These are phyloP conservation scores for Thalassoma bifasciatum DNA, from an alignment of 2,113 vertebrate genomes.

Conservation along the genomic window DNA sequence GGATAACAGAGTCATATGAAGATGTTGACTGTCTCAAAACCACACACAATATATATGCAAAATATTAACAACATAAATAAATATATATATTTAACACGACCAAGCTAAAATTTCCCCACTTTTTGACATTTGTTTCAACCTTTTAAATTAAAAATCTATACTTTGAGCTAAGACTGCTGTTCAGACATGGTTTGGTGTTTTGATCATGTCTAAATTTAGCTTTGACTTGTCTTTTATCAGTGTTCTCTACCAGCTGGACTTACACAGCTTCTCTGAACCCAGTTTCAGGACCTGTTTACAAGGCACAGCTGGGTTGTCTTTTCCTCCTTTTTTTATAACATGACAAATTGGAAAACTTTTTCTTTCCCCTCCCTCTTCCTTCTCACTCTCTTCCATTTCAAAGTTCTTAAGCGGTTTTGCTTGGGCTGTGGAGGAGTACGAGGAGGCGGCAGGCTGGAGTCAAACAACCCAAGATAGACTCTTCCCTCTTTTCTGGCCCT, in stretches of 20 bases:
- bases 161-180: not conserved
- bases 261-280: constrained; percentile 22
- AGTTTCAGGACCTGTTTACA: constrained; percentile 50
- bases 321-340: constrained; percentile 56
- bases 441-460: constrained; percentile 34
- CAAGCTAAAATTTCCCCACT: not conserved
- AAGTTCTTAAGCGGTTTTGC: constrained; percentile 38
- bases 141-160: not conserved
- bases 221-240: not conserved
- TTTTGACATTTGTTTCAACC: not conserved
- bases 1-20: constrained; percentile 12
- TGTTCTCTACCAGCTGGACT: not conserved
- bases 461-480: constrained; percentile 34
- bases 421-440: constrained; percentile 54
- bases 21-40: not conserved
- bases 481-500: constrained; percentile 17
- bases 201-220: not conserved
- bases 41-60: constrained; percentile 10
- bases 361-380: constrained; percentile 17
- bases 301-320: constrained; percentile 55
- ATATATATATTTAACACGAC: no score
- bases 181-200: not conserved
- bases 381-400: constrained; percentile 45
- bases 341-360: constrained; percentile 59
- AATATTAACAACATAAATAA: no score